phyloP scores from a whole-genome alignment of 1,140 invertebrate species.

The Drosophila tropicalis region DNA sequence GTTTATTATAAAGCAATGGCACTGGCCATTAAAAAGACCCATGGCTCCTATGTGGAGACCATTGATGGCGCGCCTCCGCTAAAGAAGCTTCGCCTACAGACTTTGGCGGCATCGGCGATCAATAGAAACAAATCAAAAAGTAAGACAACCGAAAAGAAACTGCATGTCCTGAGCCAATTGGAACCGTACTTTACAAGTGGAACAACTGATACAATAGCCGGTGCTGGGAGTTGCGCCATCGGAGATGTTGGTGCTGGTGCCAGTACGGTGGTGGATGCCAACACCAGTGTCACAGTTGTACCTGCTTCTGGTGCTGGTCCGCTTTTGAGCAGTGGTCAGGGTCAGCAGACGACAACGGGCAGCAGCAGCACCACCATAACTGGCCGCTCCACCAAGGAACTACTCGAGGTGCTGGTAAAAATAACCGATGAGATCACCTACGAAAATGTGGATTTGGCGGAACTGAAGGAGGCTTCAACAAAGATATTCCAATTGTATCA shows the following conservation, averaged over 20 bases:
- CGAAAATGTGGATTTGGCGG: conserved; percentile 59
- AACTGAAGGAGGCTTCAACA: conserved; percentile 61
- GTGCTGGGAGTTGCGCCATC: neutral
- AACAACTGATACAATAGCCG: neutral
- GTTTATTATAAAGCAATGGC: conserved; percentile 41
- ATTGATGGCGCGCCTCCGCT: conserved; percentile 50
- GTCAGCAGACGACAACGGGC: neutral
- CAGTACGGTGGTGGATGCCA: neutral
- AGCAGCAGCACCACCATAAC: neutral
- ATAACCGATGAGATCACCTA: conserved; percentile 74
- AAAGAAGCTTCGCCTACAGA: conserved; percentile 72
- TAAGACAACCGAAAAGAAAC: conserved; percentile 32
- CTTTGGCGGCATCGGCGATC: conserved; percentile 35
- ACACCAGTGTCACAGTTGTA: neutral
- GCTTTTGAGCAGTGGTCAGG: neutral
- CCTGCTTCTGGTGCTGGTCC: neutral
- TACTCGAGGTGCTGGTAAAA: conserved; percentile 73
- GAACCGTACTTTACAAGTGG: conserved; percentile 47
- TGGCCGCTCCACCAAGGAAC: conserved; percentile 47
- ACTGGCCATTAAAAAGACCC: conserved; percentile 55
- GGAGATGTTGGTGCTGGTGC: neutral
- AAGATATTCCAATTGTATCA: conserved; percentile 74
- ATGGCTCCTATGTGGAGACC: conserved; percentile 52
- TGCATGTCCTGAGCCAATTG: conserved; percentile 53
- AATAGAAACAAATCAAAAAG: conserved; percentile 34